Evolutionary conservation across 2,113 vertebrate genomes (phyloP).

Genomic region (Gadus chalcogrammus): DNA sequence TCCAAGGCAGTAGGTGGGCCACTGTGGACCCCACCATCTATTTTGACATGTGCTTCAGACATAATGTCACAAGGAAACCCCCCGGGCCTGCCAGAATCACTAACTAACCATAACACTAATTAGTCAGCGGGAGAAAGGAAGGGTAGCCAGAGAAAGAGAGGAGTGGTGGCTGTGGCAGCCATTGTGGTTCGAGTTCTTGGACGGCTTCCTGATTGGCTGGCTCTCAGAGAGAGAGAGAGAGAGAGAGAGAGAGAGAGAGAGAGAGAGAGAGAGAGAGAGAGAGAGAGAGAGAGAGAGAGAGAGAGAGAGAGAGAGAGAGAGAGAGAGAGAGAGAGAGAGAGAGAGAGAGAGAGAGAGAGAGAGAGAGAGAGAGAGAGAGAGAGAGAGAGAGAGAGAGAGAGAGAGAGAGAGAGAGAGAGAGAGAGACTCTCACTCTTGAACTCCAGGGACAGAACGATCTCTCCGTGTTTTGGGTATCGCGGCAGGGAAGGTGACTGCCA

Average conservation of each 20-base stretch:
- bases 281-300: slow-evolving; percentile 6
- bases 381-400: slow-evolving; percentile 11
- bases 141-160: slow-evolving; percentile 46
- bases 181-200: slow-evolving; percentile 52
- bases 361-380: slow-evolving; percentile 6
- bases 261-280: slow-evolving; percentile 6
- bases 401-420: not conserved
- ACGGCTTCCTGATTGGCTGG: slow-evolving; percentile 59
- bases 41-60: slow-evolving; percentile 75
- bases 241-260: slow-evolving; percentile 6
- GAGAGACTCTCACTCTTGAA: slow-evolving; percentile 31
- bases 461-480: slow-evolving; percentile 6
- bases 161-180: slow-evolving; percentile 26
- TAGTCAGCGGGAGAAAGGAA: slow-evolving; percentile 64
- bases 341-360: slow-evolving; percentile 6
- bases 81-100: slow-evolving; percentile 61
- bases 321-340: not conserved
- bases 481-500: slow-evolving; percentile 28
- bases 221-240: not conserved
- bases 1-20: slow-evolving; percentile 22
- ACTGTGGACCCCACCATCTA: slow-evolving; percentile 41
- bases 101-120: slow-evolving; percentile 75
- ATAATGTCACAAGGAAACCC: slow-evolving; percentile 65
- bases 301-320: slow-evolving; percentile 6
- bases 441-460: slow-evolving; percentile 35